Percentiles rank a stretch among this genome's conserved stretches.
phyloP scores from a whole-genome alignment of 2,113 vertebrate genomes.

The Anguilla japonica region DNA sequence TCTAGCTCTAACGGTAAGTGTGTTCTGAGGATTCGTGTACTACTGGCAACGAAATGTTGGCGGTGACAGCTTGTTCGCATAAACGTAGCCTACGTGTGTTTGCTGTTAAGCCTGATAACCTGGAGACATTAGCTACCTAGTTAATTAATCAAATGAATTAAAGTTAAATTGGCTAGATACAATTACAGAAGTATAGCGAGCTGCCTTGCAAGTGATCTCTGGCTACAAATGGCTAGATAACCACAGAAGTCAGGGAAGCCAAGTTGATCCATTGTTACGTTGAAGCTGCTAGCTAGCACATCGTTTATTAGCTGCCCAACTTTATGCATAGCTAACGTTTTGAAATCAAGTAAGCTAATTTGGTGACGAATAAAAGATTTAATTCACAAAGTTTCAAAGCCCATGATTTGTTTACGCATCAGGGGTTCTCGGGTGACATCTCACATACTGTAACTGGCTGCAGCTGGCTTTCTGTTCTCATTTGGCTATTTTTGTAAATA shows the following conservation, averaged over 20 bases:
- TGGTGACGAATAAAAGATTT: too few relatives aligned
- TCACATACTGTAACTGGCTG: not conserved
- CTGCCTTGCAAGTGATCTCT: not conserved
- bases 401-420: not conserved
- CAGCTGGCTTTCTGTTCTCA: too few relatives aligned
- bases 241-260: not conserved
- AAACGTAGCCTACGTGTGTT: too few relatives aligned
- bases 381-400: too few relatives aligned
- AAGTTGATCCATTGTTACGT: not conserved
- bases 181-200: not conserved
- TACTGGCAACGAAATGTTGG: not conserved
- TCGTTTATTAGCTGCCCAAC: not conserved
- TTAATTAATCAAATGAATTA: not conserved
- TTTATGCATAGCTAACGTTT: not conserved
- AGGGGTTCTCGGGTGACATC: not conserved
- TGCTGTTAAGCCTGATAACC: not conserved
- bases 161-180: not conserved
- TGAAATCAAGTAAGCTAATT: too few relatives aligned
- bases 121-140: not conserved
- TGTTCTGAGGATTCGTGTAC: not conserved
- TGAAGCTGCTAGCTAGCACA: not conserved
- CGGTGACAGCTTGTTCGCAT: not conserved
- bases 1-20: not conserved
- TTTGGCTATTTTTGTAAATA: too few relatives aligned
- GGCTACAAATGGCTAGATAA: not conserved